A percentile compares a stretch with the other conserved stretches of the same genome.
Conservation (phyloP, 2,888 invertebrate species). For the Lithophane leautieri region DNA sequence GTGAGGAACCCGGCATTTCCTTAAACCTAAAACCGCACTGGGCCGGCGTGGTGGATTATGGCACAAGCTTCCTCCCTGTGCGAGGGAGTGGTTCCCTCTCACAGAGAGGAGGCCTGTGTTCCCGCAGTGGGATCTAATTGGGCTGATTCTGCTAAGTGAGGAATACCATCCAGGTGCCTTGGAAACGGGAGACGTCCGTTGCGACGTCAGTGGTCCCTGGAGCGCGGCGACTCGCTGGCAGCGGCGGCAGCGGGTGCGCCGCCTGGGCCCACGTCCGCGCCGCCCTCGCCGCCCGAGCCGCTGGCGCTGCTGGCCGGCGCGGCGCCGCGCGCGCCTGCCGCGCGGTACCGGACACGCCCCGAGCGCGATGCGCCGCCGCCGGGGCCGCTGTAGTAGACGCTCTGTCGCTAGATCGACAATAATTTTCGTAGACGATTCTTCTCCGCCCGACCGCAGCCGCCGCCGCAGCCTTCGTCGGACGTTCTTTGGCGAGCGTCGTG, state of each 20-base stretch:
- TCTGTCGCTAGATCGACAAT: slow-evolving; percentile 78
- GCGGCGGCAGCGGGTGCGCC: slow-evolving; percentile 72
- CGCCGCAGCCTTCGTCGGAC: slow-evolving; percentile 1
- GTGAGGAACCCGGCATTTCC: no score
- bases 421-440: slow-evolving; percentile 79
- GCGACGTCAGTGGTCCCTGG: slow-evolving; percentile 86
- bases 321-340: slow-evolving; percentile 57
- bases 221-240: slow-evolving; percentile 82
- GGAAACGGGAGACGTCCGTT: slow-evolving; percentile 74
- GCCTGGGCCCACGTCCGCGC: slow-evolving; percentile 44
- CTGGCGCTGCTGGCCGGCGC: slow-evolving; percentile 62
- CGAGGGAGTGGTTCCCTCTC: no score
- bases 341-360: slow-evolving; percentile 77
- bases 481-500: slow-evolving; percentile 15
- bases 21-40: no score
- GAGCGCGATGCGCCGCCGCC: slow-evolving; percentile 64
- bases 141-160: not conserved
- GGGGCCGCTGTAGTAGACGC: slow-evolving; percentile 49
- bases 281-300: slow-evolving; percentile 63
- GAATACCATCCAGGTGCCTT: slow-evolving; percentile 60
- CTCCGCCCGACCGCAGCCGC: slow-evolving; percentile 37
- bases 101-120: no score
- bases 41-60: no score
- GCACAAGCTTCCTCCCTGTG: no score
- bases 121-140: no score